Base-by-base conservation (phyloP, 2,113 vertebrate species). In the Cephalopholis sonnerati region DNA sequence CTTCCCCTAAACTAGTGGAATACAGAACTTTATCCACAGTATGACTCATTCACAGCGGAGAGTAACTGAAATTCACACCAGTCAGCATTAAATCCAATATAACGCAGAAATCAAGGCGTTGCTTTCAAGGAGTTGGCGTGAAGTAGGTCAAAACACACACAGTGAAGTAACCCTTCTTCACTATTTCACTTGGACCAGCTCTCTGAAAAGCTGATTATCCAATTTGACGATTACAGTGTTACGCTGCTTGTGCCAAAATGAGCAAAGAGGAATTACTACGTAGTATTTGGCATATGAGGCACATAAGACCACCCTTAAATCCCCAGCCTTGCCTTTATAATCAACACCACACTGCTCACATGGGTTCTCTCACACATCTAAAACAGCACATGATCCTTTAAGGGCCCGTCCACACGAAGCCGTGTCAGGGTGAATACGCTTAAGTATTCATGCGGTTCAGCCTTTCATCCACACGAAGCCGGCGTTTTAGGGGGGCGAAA, bases 1-100 rank as follows among this genome's bases (percentile, higher is more conserved):
- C 81, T 93, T 93, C 90, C 92, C 91, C 93, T 91, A 73, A 69
- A 75, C 48, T 9, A 87, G 86, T 36, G 85, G 81, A 91, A 81
- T 77, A 39, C 72, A 75, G 81, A 81, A 84, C 72, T 54, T 63
- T 50, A 74, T 77, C 83, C 82, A 64, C 81, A 84, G 32, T 64
- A 44, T 92, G 89, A 92, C 66, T 91, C 92, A 92, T 73, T 83
- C 55, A 18, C 29, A 69, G 59, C 48, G 48, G 12, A 82, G 77
- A 88, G 58, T 64, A 67, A 71, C 3, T 54, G 76, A 85, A 86
- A 93, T 85, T 79, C n/a, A 86, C 59, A 91, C 81, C 83, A 85
- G 63, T 90, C 87, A 91, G 89, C 88, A 82, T 77, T 82, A 91
- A 87, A 91, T 91, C 74, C 53, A 81, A 71, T 63, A 22, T 9